Conservation (phyloP, 64 coral and sea anemone species). For the Montipora capricornis region DNA sequence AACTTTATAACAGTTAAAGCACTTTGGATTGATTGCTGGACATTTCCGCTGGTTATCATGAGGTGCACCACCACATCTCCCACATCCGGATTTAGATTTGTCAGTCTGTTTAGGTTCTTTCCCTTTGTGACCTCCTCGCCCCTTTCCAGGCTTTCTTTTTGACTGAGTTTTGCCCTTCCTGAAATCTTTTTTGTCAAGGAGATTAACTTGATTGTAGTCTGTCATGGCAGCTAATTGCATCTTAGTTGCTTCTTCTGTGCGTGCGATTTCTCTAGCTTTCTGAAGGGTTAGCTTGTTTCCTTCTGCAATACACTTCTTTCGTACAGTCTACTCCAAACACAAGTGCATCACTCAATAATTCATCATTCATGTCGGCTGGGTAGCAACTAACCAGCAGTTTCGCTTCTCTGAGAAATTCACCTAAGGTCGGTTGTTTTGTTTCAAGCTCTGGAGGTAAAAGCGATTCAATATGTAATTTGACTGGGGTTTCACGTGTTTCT, state of each 20-base stretch:
- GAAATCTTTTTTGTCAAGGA: slow-evolving; percentile 2
- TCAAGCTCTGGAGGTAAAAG: not conserved
- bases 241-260: too few species aligned
- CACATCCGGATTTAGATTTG: slow-evolving; percentile 29
- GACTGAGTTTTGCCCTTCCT: slow-evolving; percentile 63
- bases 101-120: not conserved
- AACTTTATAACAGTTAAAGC: slow-evolving; percentile 58
- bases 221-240: not conserved
- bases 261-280: not conserved
- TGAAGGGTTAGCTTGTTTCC: slow-evolving; percentile 72
- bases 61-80: slow-evolving; percentile 39
- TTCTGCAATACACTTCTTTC: slow-evolving; percentile 42
- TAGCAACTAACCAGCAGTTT: not conserved
- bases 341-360: not conserved
- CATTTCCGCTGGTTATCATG: slow-evolving; percentile 26
- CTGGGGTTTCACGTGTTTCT: slow-evolving; percentile 76
- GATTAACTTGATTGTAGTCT: slow-evolving; percentile 32
- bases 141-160: not conserved
- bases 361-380: not conserved
- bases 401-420: not conserved
- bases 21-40: slow-evolving; percentile 57
- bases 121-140: not conserved
- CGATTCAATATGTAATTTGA: slow-evolving; percentile 60
- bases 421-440: not conserved
- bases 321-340: not conserved